Conservation (phyloP, 1,140 invertebrate genomes). For the Acromyrmex echinatior region DNA sequence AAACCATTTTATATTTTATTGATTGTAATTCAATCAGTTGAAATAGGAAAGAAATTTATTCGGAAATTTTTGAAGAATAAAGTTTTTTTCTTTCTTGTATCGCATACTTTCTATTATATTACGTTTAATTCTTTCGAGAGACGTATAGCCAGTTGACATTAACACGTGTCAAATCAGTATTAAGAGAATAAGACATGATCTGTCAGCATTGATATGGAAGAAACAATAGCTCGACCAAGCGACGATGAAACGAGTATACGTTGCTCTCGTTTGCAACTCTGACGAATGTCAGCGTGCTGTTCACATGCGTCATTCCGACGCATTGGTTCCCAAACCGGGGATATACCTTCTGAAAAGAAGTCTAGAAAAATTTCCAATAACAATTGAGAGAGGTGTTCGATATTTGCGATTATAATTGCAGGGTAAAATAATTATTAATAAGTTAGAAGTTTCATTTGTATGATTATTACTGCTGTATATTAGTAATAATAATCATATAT, state of each 20-base stretch:
- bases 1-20: too few species aligned
- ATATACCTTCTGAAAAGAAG: neutral
- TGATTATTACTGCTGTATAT: too few species aligned
- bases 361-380: neutral
- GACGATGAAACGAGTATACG: conserved; percentile 27
- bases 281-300: conserved; percentile 38
- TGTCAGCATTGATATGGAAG: conserved; percentile 51
- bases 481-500: too few species aligned
- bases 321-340: conserved; percentile 12
- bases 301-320: conserved; percentile 12
- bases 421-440: too few species aligned
- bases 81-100: neutral
- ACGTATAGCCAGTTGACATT: conserved; percentile 8
- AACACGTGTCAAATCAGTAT: conserved; percentile 51
- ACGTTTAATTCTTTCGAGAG: conserved; percentile 2
- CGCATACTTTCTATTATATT: neutral
- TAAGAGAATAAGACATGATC: conserved; percentile 49
- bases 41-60: neutral
- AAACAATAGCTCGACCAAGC: conserved; percentile 49
- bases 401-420: too few species aligned
- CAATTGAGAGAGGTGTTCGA: neutral
- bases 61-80: conserved; percentile 15
- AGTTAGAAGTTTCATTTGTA: too few species aligned
- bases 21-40: neutral
- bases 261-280: conserved; percentile 37